phyloP scores from a whole-genome alignment of 1,140 invertebrate genomes.

The Lethocerus indicus region DNA sequence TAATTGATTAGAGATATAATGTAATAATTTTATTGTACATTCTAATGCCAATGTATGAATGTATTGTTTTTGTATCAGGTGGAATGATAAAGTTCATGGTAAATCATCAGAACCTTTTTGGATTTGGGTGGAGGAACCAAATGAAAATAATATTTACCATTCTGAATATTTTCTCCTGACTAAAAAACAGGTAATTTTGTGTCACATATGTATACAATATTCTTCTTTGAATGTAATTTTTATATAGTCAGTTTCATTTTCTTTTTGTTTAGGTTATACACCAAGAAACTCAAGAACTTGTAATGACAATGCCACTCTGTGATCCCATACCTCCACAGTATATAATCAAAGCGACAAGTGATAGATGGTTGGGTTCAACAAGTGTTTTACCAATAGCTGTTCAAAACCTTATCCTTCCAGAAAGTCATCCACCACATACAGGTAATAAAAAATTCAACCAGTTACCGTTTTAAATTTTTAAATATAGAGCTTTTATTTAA shows the following conservation, averaged over 20 bases:
- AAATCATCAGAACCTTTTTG: conserved; percentile 81
- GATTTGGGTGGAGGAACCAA: conserved; percentile 95
- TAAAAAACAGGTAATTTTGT: conserved; percentile 55
- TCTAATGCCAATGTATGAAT: neutral
- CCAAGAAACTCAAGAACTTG: conserved; percentile 61
- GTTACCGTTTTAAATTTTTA: neutral
- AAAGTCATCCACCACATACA: conserved; percentile 84
- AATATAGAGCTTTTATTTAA: neutral
- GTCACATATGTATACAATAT: neutral
- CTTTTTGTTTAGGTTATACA: conserved; percentile 32
- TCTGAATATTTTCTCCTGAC: conserved; percentile 82
- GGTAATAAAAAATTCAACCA: conserved; percentile 28
- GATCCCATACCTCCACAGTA: conserved; percentile 88
- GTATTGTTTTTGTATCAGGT: conserved; percentile 27
- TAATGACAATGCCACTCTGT: conserved; percentile 89
- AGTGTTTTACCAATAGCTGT: conserved; percentile 61
- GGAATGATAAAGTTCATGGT: conserved; percentile 83
- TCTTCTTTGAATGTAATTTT: neutral
- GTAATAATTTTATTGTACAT: neutral
- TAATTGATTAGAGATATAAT: neutral
- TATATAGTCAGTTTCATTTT: neutral
- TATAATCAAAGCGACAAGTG: conserved; percentile 70
- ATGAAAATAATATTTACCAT: conserved; percentile 89
- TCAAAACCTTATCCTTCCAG: conserved; percentile 78
- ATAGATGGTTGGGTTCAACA: conserved; percentile 79